A percentile compares a stretch with the other conserved stretches of the same genome.
Conservation (phyloP, 2,888 invertebrate species). For the Sminthurinus aureus region DNA sequence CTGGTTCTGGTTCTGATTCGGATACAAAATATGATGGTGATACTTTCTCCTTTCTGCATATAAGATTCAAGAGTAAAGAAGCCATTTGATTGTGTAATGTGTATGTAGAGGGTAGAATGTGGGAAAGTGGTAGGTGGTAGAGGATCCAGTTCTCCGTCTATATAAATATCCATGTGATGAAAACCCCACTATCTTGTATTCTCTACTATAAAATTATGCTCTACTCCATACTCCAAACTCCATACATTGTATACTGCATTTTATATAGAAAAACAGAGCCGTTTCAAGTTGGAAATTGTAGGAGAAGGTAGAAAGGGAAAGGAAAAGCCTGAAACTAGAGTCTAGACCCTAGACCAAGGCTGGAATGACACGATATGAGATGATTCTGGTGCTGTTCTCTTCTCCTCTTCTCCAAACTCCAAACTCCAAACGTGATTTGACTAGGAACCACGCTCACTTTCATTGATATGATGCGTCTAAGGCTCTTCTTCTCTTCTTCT, state of each 20-base stretch:
- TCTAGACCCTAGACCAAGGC: constrained; percentile 11
- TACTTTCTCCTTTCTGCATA: background rate
- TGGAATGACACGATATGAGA: constrained; percentile 2
- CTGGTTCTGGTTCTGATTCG: background rate
- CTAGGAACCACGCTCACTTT: constrained; percentile 9
- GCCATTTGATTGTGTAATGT: no score
- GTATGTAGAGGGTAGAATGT: background rate
- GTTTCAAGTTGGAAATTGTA: no score
- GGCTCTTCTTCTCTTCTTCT: constrained; percentile 22
- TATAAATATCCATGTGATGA: no score
- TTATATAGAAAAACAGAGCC: no score
- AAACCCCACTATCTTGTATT: no score
- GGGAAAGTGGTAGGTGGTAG: background rate
- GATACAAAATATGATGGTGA: background rate
- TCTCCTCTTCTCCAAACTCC: no score
- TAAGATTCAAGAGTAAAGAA: background rate
- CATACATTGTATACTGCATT: no score
- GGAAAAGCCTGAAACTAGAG: no score
- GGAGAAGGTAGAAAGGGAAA: constrained; percentile 11
- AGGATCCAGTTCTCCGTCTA: background rate
- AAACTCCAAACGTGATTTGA: constrained; percentile 27
- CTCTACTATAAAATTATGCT: no score
- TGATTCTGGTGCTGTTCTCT: constrained; percentile 29
- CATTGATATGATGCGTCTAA: constrained; percentile 17
- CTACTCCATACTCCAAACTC: no score